Evolutionary conservation across 2,113 vertebrate species (phyloP), one percentile per base, ranked within the genome.

Genomic region (Spea bombifrons): DNA sequence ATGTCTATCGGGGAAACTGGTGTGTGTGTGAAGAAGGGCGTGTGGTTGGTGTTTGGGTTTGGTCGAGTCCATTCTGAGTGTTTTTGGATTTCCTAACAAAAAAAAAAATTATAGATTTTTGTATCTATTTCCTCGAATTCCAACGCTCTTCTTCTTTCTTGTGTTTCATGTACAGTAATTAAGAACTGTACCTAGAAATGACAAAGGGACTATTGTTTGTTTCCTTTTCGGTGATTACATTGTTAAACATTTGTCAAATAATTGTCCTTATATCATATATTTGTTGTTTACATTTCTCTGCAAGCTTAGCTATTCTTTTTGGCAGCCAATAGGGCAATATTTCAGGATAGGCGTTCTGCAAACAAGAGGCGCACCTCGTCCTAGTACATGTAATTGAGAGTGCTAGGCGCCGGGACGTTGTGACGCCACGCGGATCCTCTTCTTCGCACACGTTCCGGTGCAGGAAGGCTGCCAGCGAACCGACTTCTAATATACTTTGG

Each of bases 361-460:
- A 80, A 80, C 63, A 80, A 30, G 64, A 55, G 69, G 12, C 43
- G 44, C 64, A 73, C 52, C 77, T 49, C 72, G 63, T 73, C 48
- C 71, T 52, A 66, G 52, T 67, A 59, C 10, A 67, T 53, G 16
- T 80, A 73, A 80, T 59, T 73, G 71, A 49, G 30, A 55, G 44
- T 48, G 9, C 44, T 12, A 53, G 43, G 70, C 63, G 71, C 64
- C 64, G 10, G 64, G 77, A 73, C 77, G 59, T 4, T 43, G 63
- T 57, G 76, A 64, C 76, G 76, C 76, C 76, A 71, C 69, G 45
- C 4, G 66, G 10, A 80, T 7, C 63, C 12, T 67, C 64, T 73
- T 16, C 68, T 43, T 55, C 12, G 5, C 49, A 65, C 46, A 78
- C 7, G 47, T 80, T 80, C 61, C n/a, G 49, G 52, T 50, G 44